Conservation (phyloP, 2,797 vertebrate species). For the Protonibea diacanthus region DNA sequence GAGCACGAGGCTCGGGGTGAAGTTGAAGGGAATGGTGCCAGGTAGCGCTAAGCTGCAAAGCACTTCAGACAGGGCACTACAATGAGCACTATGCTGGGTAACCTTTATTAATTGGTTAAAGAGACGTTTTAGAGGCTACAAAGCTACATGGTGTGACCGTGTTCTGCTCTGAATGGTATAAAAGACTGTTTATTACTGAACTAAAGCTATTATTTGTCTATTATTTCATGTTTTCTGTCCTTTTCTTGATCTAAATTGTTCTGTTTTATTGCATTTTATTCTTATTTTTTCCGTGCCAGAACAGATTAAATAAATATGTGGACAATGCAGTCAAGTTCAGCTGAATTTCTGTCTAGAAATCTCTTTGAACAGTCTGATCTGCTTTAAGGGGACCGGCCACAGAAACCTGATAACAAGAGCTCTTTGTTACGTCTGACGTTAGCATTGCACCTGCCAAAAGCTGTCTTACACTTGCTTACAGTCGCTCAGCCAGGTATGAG, state of each 20-base stretch:
- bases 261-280: too few species aligned
- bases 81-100: constrained; percentile 1
- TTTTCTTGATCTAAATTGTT: too few species aligned
- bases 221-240: too few species aligned
- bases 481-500: constrained; percentile 34
- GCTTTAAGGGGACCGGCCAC: background rate
- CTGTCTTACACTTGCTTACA: background rate
- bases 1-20: constrained; percentile 36
- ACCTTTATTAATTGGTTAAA: constrained; percentile 1
- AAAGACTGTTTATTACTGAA: background rate
- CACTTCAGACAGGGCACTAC: constrained; percentile 20
- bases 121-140: background rate
- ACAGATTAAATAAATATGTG: background rate
- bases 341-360: background rate
- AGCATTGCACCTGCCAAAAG: constrained; percentile 37
- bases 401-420: constrained; percentile 25
- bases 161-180: background rate
- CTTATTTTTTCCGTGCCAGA: background rate
- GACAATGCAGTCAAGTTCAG: background rate
- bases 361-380: constrained; percentile 6
- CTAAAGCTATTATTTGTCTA: background rate
- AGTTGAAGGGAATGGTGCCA: constrained; percentile 58
- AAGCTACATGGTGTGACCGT: background rate
- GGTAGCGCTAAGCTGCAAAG: constrained; percentile 45
- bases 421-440: constrained; percentile 28